A percentile compares a stretch with the other conserved stretches of the same genome.
Evolutionary conservation across 2,113 vertebrate genomes (phyloP).

Genomic region (Oreochromis spilurus): DNA sequence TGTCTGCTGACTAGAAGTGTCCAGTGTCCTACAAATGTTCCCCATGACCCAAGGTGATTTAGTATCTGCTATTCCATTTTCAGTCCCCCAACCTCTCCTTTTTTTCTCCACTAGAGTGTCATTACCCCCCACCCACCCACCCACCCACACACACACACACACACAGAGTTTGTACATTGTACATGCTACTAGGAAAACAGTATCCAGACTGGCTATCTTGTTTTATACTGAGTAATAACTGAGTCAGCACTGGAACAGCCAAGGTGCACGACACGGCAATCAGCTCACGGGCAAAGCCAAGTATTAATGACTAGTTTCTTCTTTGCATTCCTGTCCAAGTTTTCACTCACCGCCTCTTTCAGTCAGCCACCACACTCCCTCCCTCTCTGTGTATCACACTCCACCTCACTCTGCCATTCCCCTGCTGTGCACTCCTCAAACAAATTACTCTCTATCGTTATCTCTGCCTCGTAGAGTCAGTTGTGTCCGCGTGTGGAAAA

Average conservation of each 20-base stretch:
- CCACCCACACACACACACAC: too few relatives aligned
- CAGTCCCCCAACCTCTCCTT: neutral
- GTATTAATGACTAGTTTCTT: neutral
- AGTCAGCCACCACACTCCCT: neutral
- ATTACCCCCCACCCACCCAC: neutral
- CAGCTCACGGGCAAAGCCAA: neutral
- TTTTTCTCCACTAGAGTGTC: neutral
- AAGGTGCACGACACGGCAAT: constrained; percentile 1
- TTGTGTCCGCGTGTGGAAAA: neutral
- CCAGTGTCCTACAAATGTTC: neutral
- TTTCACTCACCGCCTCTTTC: neutral
- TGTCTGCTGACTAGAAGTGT: neutral
- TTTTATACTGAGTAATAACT: neutral
- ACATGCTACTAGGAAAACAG: neutral
- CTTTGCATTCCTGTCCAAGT: neutral
- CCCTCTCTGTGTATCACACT: neutral
- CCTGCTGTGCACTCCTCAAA: neutral
- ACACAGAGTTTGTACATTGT: neutral
- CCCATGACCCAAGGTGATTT: neutral
- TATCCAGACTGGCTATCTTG: neutral
- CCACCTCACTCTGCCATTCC: neutral
- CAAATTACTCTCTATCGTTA: constrained; percentile 37
- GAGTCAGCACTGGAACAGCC: constrained; percentile 17
- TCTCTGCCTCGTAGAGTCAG: neutral
- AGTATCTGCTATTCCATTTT: neutral